Conservation (phyloP, 1,140 invertebrate species). For the Tetragonula clypearis region DNA sequence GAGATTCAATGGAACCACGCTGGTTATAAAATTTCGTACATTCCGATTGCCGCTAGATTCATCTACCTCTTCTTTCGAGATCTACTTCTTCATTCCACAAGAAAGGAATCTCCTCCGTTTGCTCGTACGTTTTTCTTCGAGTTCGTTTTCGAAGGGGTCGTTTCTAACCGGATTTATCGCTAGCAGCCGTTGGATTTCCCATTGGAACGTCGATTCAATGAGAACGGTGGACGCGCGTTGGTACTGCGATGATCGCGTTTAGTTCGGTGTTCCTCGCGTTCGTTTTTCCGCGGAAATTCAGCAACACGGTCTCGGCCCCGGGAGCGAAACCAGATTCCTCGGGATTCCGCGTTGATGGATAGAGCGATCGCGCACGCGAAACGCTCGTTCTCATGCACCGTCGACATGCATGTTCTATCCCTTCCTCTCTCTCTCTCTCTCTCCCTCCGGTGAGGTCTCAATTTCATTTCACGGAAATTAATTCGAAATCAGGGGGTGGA, state of each 20-base stretch:
- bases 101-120: neutral
- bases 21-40: too few species aligned
- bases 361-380: constrained; percentile 9
- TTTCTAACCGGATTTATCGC: neutral
- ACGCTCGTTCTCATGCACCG: constrained; percentile 24
- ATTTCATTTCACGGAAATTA: constrained; percentile 3
- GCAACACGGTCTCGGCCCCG: neutral
- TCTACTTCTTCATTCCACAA: too few species aligned
- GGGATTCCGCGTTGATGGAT: neutral
- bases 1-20: too few species aligned
- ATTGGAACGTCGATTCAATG: neutral
- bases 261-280: neutral
- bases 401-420: neutral
- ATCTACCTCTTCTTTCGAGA: neutral
- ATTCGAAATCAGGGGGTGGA: neutral
- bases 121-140: neutral
- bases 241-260: constrained; percentile 8
- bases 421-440: neutral
- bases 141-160: neutral
- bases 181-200: neutral
- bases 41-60: neutral
- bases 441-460: neutral
- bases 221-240: neutral
- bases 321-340: neutral
- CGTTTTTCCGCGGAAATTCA: neutral